These are phyloP conservation scores for Antedon mediterranea DNA, from an alignment of 53 echinoderm and acorn worm genomes.

Conservation along the genomic window DNA sequence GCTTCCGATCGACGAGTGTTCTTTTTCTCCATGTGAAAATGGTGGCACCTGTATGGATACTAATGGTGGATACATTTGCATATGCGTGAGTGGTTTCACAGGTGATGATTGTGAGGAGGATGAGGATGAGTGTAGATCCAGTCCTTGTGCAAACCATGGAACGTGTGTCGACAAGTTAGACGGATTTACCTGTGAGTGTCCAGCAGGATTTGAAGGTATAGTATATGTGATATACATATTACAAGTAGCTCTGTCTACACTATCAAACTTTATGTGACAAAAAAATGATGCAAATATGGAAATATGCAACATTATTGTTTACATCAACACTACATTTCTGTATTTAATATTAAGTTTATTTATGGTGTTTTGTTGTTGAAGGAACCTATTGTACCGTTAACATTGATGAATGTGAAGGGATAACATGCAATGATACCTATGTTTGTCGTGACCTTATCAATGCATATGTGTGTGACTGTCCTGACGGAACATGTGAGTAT, in stretches of 20 bases:
- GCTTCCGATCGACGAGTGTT: constrained; percentile 18
- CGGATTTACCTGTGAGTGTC: constrained; percentile 18
- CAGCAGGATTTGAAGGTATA: constrained; percentile 18
- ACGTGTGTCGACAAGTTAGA: constrained; percentile 18
- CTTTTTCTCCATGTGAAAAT: constrained; percentile 13
- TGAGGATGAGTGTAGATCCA: constrained; percentile 13
- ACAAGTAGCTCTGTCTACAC: too few relatives aligned
- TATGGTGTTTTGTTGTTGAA: not conserved
- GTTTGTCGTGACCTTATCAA: constrained; percentile 15
- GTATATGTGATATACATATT: too few relatives aligned
- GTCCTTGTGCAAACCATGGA: constrained; percentile 17
- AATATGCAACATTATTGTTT: too few relatives aligned
- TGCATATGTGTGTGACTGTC: not conserved
- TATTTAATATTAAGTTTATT: too few relatives aligned
- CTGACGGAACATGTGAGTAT: not conserved
- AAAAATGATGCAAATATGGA: too few relatives aligned
- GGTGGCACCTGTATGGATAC: constrained; percentile 6
- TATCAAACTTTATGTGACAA: too few relatives aligned
- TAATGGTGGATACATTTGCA: constrained; percentile 13
- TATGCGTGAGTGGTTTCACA: constrained; percentile 17
- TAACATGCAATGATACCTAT: constrained; percentile 16
- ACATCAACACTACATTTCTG: too few relatives aligned
- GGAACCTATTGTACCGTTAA: constrained; percentile 9
- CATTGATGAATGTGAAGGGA: constrained; percentile 16
- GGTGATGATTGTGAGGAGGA: constrained; percentile 16